phyloP scores from a whole-genome alignment of 2,797 vertebrate species.

The Sebastes glaucus region DNA sequence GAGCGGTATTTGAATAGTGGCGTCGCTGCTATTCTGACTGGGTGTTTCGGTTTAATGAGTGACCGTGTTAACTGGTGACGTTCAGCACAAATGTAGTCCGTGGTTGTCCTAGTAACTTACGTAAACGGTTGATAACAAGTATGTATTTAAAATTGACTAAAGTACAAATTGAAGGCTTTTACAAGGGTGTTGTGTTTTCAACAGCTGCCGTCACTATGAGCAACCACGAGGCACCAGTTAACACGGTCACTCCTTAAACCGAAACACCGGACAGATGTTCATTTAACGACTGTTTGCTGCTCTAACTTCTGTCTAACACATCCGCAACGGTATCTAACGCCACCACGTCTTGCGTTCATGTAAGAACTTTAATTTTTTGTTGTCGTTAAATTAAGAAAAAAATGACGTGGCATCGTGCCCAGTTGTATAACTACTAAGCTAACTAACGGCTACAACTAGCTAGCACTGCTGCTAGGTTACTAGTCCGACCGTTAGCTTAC shows the following conservation, averaged over 20 bases:
- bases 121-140: too few species aligned
- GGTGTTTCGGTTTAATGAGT: too few species aligned
- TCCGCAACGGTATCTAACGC: neutral
- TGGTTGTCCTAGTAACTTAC: too few species aligned
- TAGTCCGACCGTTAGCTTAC: neutral
- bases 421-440: neutral
- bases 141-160: too few species aligned
- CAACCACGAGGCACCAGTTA: too few species aligned
- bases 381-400: neutral
- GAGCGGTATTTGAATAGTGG: neutral
- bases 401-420: neutral
- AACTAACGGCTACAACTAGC: neutral
- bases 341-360: neutral
- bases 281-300: neutral
- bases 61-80: too few species aligned
- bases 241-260: too few species aligned
- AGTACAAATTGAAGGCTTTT: too few species aligned
- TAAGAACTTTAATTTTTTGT: neutral
- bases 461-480: neutral
- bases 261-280: too few species aligned
- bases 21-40: neutral
- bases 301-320: neutral
- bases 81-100: too few species aligned
- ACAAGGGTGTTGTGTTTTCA: too few species aligned
- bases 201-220: too few species aligned